phyloP scores from a whole-genome alignment of 2,888 invertebrate genomes.

The Macrophya annulata region DNA sequence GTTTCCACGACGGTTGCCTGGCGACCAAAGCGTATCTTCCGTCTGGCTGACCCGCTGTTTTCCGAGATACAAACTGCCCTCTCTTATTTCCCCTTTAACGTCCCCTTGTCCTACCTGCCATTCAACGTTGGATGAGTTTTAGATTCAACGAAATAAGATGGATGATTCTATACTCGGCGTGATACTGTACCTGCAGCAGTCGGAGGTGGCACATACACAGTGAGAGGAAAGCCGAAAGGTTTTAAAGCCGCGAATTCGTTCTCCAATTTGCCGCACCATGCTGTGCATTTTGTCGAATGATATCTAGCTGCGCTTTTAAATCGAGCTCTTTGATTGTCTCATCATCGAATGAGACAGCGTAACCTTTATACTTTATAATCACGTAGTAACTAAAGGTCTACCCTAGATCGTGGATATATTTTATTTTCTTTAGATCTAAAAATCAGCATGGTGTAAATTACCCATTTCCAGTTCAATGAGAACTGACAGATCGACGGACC shows the following conservation, averaged over 20 bases:
- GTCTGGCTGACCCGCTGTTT: conserved; percentile 74
- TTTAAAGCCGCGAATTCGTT: conserved; percentile 36
- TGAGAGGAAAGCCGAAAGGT: conserved; percentile 16
- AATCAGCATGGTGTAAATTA: conserved; percentile 55
- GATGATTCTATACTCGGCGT: conserved; percentile 28
- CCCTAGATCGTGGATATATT: neutral
- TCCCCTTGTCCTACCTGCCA: conserved; percentile 4
- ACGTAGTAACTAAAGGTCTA: neutral
- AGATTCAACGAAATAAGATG: conserved; percentile 39
- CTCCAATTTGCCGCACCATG: conserved; percentile 17
- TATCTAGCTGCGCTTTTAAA: neutral
- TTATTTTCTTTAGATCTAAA: neutral
- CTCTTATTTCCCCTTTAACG: conserved; percentile 64
- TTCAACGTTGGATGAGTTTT: conserved; percentile 47
- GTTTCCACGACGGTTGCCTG: conserved; percentile 70
- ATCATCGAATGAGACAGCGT: conserved; percentile 39
- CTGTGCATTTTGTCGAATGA: conserved; percentile 30
- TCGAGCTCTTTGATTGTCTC: conserved; percentile 33
- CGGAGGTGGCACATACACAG: neutral
- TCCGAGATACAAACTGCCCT: conserved; percentile 71
- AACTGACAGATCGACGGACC: neutral
- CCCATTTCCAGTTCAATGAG: conserved; percentile 28
- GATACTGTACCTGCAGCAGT: neutral
- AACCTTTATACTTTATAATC: conserved; percentile 17
- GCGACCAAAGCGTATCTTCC: conserved; percentile 74